These are phyloP conservation scores for Carpatolechia fugitivella DNA, from an alignment of 2,888 invertebrate species.

Conservation along the genomic window DNA sequence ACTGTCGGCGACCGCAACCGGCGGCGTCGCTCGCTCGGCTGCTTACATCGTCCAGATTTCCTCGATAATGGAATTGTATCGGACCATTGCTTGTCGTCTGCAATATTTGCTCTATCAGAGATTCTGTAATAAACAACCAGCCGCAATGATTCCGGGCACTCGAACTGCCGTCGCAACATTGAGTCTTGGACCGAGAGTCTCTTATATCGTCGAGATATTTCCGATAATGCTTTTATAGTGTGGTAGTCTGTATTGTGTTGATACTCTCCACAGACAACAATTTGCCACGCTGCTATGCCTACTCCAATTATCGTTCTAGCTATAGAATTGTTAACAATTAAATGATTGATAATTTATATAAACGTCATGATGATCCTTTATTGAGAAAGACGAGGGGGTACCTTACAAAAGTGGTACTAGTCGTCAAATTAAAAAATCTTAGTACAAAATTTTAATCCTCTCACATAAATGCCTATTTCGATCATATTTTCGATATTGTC, in stretches of 20 bases:
- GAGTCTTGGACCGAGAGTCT: not conserved
- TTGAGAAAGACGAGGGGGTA: not conserved
- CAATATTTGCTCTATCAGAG: not conserved
- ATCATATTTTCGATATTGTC: too few species aligned
- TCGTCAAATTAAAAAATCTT: too few species aligned
- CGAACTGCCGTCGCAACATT: conserved; percentile 2
- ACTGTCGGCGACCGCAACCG: too few species aligned
- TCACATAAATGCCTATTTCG: too few species aligned
- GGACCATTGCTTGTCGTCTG: not conserved
- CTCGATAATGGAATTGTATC: conserved; percentile 5
- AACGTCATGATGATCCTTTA: not conserved
- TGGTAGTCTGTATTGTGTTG: not conserved
- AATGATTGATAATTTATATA: too few species aligned
- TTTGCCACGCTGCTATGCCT: too few species aligned
- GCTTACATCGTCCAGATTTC: too few species aligned
- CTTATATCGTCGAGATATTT: not conserved
- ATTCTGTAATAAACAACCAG: not conserved
- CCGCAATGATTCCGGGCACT: not conserved
- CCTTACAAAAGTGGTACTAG: too few species aligned
- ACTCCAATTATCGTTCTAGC: not conserved
- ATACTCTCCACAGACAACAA: too few species aligned
- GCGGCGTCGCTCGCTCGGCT: too few species aligned
- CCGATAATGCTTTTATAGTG: not conserved
- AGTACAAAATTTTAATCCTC: too few species aligned
- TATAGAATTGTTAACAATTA: not conserved